These are phyloP conservation scores for Orchesella flavescens DNA, from an alignment of 2,888 invertebrate genomes.

Conservation along the genomic window DNA sequence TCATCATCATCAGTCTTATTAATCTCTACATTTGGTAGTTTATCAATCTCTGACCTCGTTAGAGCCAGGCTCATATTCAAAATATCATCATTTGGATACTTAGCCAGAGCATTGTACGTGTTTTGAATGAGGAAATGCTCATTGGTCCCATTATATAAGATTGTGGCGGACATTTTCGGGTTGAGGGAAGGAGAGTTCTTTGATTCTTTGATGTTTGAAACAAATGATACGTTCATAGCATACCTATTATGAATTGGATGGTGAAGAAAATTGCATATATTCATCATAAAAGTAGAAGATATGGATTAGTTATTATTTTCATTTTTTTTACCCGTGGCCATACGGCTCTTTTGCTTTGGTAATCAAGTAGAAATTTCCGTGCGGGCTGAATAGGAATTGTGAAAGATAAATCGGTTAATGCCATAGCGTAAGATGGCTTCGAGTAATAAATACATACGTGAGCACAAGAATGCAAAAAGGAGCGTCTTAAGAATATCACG, in stretches of 20 bases:
- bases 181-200: background rate
- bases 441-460: background rate
- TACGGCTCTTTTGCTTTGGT: constrained; percentile 43
- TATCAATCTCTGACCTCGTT: constrained; percentile 14
- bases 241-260: too few relatives aligned
- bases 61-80: constrained; percentile 53
- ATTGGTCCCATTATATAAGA: constrained; percentile 10
- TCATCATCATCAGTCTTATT: constrained; percentile 13
- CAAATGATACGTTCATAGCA: constrained; percentile 31
- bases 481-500: background rate
- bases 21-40: constrained; percentile 23
- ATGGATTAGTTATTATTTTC: background rate
- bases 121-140: constrained; percentile 45
- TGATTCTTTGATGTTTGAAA: constrained; percentile 24
- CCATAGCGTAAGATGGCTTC: background rate
- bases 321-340: constrained; percentile 52
- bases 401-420: background rate
- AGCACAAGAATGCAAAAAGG: background rate
- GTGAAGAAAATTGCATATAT: background rate
- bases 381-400: constrained; percentile 6
- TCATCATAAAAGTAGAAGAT: too few relatives aligned
- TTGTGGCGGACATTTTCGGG: background rate
- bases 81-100: constrained; percentile 63
- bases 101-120: constrained; percentile 44
- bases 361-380: constrained; percentile 45